These are phyloP conservation scores for Enteromius argenteus DNA, from an alignment of 2,797 vertebrate genomes.

Conservation along the genomic window DNA sequence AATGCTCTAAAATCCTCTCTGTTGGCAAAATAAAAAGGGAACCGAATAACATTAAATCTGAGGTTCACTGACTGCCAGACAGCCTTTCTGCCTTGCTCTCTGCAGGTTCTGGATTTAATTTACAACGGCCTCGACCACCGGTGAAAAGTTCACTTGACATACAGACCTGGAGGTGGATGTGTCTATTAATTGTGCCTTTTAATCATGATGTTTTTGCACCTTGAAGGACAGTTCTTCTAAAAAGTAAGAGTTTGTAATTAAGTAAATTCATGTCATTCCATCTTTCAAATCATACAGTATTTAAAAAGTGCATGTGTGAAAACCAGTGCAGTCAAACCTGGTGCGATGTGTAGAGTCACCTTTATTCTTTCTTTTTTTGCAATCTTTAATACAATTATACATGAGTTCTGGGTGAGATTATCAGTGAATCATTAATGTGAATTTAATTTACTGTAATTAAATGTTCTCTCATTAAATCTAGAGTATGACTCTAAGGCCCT, in stretches of 20 bases:
- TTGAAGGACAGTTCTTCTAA: not conserved
- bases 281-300: not conserved
- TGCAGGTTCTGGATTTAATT: slow-evolving; percentile 6
- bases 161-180: not conserved
- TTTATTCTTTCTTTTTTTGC: not conserved
- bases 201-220: slow-evolving; percentile 3
- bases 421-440: not conserved
- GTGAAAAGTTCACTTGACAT: slow-evolving; percentile 13
- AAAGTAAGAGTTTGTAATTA: not conserved
- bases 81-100: not conserved
- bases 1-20: slow-evolving; percentile 21
- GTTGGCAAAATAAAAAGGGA: slow-evolving; percentile 25
- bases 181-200: slow-evolving; percentile 4
- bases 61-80: not conserved
- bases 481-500: not conserved
- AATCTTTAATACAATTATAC: not conserved
- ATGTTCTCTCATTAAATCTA: not conserved
- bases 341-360: not conserved
- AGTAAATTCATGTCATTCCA: not conserved
- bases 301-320: not conserved
- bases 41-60: slow-evolving; percentile 29
- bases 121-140: not conserved
- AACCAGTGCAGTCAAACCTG: not conserved
- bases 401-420: not conserved
- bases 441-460: not conserved